Evolutionary conservation across 2,113 vertebrate genomes (phyloP).

Genomic region (Anarhynchus alexandrinus): DNA sequence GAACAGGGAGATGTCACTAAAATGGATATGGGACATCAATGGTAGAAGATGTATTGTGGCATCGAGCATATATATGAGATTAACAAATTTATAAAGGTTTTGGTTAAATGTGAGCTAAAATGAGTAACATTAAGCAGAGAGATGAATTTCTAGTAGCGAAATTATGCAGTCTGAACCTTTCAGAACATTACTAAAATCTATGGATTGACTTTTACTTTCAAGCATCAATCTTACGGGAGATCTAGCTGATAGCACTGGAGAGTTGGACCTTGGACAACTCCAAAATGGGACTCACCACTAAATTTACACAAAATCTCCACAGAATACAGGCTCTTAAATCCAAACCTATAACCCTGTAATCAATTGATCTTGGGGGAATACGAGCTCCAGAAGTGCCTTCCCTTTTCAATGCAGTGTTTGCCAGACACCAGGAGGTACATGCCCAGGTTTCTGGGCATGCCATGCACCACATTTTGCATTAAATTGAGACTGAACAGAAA

Average conservation of each 20-base stretch:
- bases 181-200: neutral
- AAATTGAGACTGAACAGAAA: neutral
- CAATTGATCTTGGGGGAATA: neutral
- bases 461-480: neutral
- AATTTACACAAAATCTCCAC: neutral
- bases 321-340: neutral
- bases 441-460: neutral
- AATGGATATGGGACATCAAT: neutral
- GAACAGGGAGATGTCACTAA: neutral
- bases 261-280: neutral
- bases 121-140: neutral
- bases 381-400: neutral
- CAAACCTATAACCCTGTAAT: neutral
- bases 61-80: neutral
- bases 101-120: neutral
- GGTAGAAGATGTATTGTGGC: neutral
- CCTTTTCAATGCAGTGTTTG: neutral
- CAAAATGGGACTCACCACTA: neutral
- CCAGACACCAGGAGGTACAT: neutral
- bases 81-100: neutral
- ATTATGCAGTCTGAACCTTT: neutral
- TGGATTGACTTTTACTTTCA: neutral
- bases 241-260: neutral
- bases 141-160: neutral
- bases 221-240: neutral